These are phyloP conservation scores for Microcebus tavaratra DNA, from an alignment of 2,113 vertebrate genomes.

Conservation along the genomic window DNA sequence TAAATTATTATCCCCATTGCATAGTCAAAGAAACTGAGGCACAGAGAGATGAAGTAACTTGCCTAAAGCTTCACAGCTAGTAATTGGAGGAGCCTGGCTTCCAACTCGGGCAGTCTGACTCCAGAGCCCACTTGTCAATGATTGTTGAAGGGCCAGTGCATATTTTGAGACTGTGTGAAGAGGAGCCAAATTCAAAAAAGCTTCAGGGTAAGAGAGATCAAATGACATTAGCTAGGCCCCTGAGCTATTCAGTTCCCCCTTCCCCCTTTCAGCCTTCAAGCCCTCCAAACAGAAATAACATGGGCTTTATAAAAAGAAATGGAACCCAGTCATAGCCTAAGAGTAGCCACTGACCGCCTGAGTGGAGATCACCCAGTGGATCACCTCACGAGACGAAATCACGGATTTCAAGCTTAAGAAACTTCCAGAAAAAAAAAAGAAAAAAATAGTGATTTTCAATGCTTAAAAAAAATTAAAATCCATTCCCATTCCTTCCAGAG, in stretches of 20 bases:
- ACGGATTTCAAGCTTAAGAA: slow-evolving; percentile 21
- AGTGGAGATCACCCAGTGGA: slow-evolving; percentile 32
- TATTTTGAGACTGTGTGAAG: slow-evolving; percentile 74
- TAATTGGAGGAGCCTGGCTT: slow-evolving; percentile 60
- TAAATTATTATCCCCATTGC: background rate
- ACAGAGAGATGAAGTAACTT: slow-evolving; percentile 41
- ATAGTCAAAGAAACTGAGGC: slow-evolving; percentile 38
- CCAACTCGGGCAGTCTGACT: slow-evolving; percentile 49
- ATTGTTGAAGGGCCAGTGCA: slow-evolving; percentile 39
- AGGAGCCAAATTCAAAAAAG: slow-evolving; percentile 73
- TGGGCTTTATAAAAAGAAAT: slow-evolving; percentile 73
- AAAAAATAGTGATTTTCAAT: background rate
- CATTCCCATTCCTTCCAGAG: slow-evolving; percentile 41
- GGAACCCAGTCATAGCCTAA: slow-evolving; percentile 33
- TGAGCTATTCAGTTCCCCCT: slow-evolving; percentile 77
- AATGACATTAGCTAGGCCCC: slow-evolving; percentile 66
- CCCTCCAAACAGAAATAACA: slow-evolving; percentile 68
- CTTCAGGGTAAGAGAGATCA: slow-evolving; percentile 65
- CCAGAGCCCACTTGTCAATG: slow-evolving; percentile 67
- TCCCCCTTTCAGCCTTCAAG: slow-evolving; percentile 47
- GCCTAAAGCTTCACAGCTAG: slow-evolving; percentile 43
- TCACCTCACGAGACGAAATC: slow-evolving; percentile 22
- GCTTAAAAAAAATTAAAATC: slow-evolving; percentile 46
- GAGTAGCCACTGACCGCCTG: background rate
- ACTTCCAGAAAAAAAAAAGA: background rate